Base-by-base conservation (phyloP, 2,888 invertebrate species). In the Automeris io region DNA sequence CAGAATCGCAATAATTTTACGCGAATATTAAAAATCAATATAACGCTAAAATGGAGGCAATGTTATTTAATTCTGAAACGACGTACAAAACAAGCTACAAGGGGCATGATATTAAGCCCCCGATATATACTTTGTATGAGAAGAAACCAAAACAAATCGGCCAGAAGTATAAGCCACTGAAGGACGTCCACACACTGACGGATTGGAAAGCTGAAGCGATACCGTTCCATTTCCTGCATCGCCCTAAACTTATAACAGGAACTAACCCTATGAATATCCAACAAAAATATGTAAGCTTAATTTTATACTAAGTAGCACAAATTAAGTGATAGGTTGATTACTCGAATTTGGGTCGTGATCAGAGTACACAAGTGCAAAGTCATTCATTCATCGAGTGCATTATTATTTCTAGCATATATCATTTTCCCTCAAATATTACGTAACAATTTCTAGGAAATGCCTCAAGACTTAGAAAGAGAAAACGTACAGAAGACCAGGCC, bases 51-150 rank as follows among this genome's bases (percentile, higher is more conserved):
- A 47, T 51, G 29, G 64, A 69, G 18, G 18, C 32, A 0, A 57
- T 77, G 59, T 46, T 76, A 0, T 78, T 76, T 23, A 43, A 70
- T 33, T 56, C 65, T 31, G 59, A 52, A 33, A 72, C 73, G 0
- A 65, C 61, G 0, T 43, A 60, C 11, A 51, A 41, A 34, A 66
- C 66, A 0, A 65, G 72, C 29, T 75, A 41, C 32, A 57, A 49
- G 1, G 11, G 39, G 2, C 42, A 50, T 0, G 42, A 57, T 2
- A 47, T 75, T 1, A 43, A 43, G 4, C 39, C 58, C 0, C 40
- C 46, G 0, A 22, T 51, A 0, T 41, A 40, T 1, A 73, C 68
- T 0, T 41, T 36, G 2, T 69, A 57, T 18, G 46, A 61, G 19
- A 44, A 45, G 8, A 68, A 66, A 37, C 35, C 45, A 0, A 34